Conservation (phyloP, 2,113 vertebrate genomes). For the Leptocoma aspasia region DNA sequence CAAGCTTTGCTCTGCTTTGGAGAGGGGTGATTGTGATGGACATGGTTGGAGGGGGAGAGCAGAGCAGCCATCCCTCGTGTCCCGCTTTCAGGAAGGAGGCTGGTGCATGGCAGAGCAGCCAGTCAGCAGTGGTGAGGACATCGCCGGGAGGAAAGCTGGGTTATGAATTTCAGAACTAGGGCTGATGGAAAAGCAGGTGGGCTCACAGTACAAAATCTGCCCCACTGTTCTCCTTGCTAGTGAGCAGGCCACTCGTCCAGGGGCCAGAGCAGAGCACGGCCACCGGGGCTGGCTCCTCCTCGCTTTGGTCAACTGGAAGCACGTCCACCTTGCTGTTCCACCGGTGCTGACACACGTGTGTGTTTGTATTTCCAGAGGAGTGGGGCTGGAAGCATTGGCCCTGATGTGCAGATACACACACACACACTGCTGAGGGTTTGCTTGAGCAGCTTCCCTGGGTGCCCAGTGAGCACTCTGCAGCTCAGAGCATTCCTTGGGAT, state of each 20-base stretch:
- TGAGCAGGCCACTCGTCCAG: fast-evolving
- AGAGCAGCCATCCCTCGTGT: background rate
- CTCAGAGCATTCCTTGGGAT: fast-evolving
- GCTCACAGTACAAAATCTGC: background rate
- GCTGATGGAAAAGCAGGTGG: background rate
- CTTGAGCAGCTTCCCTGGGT: background rate
- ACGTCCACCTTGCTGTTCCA: background rate
- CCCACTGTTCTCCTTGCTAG: background rate
- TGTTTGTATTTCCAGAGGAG: background rate
- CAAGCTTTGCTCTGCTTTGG: background rate
- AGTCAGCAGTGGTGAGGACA: background rate
- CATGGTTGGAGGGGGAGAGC: background rate
- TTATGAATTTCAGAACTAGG: background rate
- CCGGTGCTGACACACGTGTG: background rate
- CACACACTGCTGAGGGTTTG: background rate
- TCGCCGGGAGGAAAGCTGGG: fast-evolving
- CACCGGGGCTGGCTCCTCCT: background rate
- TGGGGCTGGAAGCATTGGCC: fast-evolving
- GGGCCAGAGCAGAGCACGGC: background rate
- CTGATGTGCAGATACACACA: background rate
- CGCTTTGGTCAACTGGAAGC: fast-evolving
- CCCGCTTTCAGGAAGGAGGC: background rate
- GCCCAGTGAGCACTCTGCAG: background rate
- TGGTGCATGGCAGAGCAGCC: fast-evolving
- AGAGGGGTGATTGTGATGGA: background rate